These are phyloP conservation scores for Brachionus rotundiformis DNA, from an alignment of 1,140 invertebrate species.

Conservation along the genomic window DNA sequence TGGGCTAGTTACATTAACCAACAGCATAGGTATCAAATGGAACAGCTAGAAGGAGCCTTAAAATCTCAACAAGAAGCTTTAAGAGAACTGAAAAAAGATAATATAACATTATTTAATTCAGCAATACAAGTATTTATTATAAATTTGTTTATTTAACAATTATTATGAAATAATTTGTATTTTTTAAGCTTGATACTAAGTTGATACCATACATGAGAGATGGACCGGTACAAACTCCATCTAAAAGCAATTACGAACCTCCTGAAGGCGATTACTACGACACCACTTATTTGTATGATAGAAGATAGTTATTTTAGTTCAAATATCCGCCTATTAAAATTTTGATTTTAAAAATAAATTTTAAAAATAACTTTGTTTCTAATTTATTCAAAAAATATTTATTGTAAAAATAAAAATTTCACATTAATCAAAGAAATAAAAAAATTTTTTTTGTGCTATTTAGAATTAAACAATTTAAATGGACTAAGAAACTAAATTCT, in stretches of 20 bases:
- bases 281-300: constrained; percentile 48
- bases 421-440: neutral
- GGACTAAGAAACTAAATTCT: neutral
- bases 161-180: neutral
- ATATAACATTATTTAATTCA: neutral
- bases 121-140: constrained; percentile 48
- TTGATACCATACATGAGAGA: constrained; percentile 17
- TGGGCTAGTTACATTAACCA: constrained; percentile 42
- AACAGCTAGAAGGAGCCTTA: neutral
- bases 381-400: constrained; percentile 1
- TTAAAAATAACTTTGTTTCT: neutral
- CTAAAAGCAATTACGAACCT: constrained; percentile 23
- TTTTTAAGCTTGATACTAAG: constrained; percentile 17
- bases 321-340: constrained; percentile 1
- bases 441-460: neutral
- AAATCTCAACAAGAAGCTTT: constrained; percentile 47
- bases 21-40: constrained; percentile 4
- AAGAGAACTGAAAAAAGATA: constrained; percentile 44
- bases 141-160: neutral
- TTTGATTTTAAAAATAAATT: constrained; percentile 7
- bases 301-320: neutral
- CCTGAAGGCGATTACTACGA: constrained; percentile 52
- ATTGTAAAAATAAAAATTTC: neutral
- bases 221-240: constrained; percentile 34
- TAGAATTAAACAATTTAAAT: neutral